Conservation (phyloP, 2,797 vertebrate species). For the Tachyglossus aculeatus region DNA sequence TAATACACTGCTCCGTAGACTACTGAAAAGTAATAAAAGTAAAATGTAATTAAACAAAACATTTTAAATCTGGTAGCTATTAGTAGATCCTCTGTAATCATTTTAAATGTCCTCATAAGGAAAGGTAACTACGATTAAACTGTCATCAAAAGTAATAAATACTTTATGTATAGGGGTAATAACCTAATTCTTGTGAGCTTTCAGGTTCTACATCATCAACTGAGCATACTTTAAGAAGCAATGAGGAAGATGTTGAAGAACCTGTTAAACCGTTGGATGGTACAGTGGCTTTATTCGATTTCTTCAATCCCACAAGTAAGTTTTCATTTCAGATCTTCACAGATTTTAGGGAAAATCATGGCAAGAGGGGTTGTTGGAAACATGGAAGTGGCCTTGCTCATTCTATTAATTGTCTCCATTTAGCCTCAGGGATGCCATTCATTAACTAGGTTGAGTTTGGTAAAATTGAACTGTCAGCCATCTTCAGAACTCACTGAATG, state of each 20-base stretch:
- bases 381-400: too few relatives aligned
- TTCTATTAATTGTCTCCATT: too few relatives aligned
- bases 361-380: too few relatives aligned
- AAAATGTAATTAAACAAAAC: slow-evolving; percentile 27
- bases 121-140: slow-evolving; percentile 49
- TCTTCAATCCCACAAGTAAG: slow-evolving; percentile 74
- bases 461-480: too few relatives aligned
- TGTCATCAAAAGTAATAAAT: slow-evolving; percentile 56
- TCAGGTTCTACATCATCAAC: background rate
- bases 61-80: slow-evolving; percentile 46
- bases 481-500: slow-evolving; percentile 10
- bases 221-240: background rate
- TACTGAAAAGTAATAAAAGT: slow-evolving; percentile 31
- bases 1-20: slow-evolving; percentile 27
- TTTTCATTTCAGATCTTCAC: too few relatives aligned
- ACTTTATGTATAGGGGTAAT: slow-evolving; percentile 47
- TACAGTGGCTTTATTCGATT: rapidly evolving
- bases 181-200: slow-evolving; percentile 45
- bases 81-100: slow-evolving; percentile 34
- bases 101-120: slow-evolving; percentile 49
- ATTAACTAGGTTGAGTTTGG: too few relatives aligned
- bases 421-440: too few relatives aligned
- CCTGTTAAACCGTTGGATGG: background rate
- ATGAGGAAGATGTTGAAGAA: background rate
- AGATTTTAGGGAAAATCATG: too few relatives aligned